Evolutionary conservation across 2,888 invertebrate genomes (phyloP).

Genomic region (Dicyrtoma fusca): DNA sequence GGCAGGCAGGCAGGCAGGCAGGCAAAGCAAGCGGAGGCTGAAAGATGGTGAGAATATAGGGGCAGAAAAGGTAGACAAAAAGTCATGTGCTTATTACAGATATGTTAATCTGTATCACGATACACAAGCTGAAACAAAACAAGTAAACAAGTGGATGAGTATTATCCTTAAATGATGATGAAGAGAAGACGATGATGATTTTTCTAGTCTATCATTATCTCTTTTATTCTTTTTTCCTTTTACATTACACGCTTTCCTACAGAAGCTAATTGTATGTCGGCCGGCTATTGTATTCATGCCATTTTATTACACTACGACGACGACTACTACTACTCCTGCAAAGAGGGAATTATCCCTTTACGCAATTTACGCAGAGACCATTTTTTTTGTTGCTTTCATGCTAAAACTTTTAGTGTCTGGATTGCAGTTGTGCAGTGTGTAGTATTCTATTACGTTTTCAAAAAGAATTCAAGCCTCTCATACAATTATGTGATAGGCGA

Average conservation of each 20-base stretch:
- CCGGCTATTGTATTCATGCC: slow-evolving; percentile 19
- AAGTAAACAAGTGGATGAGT: slow-evolving; percentile 5
- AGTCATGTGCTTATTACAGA: slow-evolving; percentile 15
- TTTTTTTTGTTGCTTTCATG: neutral
- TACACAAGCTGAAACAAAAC: slow-evolving; percentile 9
- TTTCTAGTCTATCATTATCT: slow-evolving; percentile 28
- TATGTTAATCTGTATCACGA: slow-evolving; percentile 22
- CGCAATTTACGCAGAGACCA: neutral
- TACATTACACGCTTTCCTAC: slow-evolving; percentile 22
- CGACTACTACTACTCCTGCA: too few species aligned
- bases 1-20: too few species aligned
- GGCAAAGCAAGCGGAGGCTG: too few species aligned
- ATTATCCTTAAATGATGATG: slow-evolving; percentile 22
- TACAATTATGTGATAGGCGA: too few species aligned
- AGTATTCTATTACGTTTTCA: too few species aligned
- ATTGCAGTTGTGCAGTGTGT: too few species aligned
- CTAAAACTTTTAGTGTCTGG: too few species aligned
- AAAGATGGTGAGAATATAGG: neutral
- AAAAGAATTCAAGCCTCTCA: too few species aligned
- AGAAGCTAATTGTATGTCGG: slow-evolving; percentile 23
- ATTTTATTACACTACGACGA: slow-evolving; percentile 15
- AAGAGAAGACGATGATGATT: slow-evolving; percentile 17
- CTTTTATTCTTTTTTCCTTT: slow-evolving; percentile 25
- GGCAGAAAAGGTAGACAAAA: slow-evolving; percentile 14
- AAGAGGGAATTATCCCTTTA: too few species aligned